These are phyloP conservation scores for Nyctereutes procyonoides DNA, from an alignment of 2,113 vertebrate genomes.

Conservation along the genomic window DNA sequence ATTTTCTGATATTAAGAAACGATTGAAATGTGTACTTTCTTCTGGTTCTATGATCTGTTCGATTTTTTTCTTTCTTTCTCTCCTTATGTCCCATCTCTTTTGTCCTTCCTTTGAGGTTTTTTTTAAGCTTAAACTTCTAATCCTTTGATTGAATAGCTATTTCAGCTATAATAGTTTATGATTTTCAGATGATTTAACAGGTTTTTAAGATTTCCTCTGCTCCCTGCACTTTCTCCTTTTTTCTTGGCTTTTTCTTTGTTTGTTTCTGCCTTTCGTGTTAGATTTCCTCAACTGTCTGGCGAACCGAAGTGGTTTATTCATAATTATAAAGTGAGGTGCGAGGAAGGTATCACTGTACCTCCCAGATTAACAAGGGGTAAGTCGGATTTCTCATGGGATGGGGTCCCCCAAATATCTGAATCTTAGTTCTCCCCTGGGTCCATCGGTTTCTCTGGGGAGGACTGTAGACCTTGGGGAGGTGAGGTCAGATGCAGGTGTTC, in stretches of 20 bases:
- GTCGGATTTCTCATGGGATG: not conserved
- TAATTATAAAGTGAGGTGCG: not conserved
- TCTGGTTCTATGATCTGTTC: not conserved
- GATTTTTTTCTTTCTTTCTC: not conserved
- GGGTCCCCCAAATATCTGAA: not conserved
- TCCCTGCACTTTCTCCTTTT: not conserved
- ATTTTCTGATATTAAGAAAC: conserved; percentile 9
- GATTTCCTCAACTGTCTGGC: conserved; percentile 4
- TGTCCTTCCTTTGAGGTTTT: not conserved
- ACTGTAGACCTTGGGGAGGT: not conserved
- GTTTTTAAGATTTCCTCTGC: not conserved
- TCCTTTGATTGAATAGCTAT: not conserved
- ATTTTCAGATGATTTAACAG: not conserved
- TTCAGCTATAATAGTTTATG: not conserved
- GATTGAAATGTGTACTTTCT: not conserved
- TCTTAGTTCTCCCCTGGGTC: not conserved
- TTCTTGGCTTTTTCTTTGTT: not conserved
- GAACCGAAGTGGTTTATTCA: not conserved
- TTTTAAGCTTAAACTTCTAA: not conserved
- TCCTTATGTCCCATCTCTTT: not conserved
- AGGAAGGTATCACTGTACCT: not conserved
- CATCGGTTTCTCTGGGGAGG: not conserved
- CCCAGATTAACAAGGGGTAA: not conserved
- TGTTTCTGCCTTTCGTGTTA: not conserved
- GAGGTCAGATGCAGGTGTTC: not conserved